Evolutionary conservation across 1,140 invertebrate species (phyloP).

Genomic region (Bombus terrestris): DNA sequence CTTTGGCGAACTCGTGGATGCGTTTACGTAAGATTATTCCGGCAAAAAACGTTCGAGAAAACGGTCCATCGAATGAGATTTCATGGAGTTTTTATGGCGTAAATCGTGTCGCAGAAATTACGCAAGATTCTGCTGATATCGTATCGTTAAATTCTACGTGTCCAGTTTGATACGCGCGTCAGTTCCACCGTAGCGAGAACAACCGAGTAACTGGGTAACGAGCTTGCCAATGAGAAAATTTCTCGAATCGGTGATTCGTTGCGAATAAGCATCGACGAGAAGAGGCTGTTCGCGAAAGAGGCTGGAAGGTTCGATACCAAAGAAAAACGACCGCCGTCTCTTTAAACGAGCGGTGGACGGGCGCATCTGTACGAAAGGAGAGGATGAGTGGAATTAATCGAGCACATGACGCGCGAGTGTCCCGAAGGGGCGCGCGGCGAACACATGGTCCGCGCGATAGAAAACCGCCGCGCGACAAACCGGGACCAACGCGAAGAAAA

Average conservation of each 20-base stretch:
- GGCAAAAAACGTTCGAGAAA: background rate
- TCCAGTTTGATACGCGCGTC: too few relatives aligned
- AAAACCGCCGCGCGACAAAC: slow-evolving; percentile 34
- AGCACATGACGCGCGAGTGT: slow-evolving; percentile 32
- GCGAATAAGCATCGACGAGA: background rate
- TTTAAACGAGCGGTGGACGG: slow-evolving; percentile 12
- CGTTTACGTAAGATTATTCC: slow-evolving; percentile 1
- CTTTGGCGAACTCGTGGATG: background rate
- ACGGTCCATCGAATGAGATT: background rate
- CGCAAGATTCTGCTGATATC: background rate
- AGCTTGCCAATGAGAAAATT: background rate
- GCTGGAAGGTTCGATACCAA: background rate
- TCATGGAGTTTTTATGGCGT: background rate
- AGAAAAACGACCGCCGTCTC: slow-evolving; percentile 16
- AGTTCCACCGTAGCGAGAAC: too few relatives aligned
- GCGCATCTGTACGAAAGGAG: slow-evolving; percentile 3
- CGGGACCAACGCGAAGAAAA: slow-evolving; percentile 48
- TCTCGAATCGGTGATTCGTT: background rate
- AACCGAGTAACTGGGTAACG: too few relatives aligned
- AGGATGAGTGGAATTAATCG: slow-evolving; percentile 26
- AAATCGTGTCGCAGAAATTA: background rate
- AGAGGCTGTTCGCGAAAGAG: background rate
- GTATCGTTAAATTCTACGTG: too few relatives aligned
- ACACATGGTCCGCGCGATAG: slow-evolving; percentile 28
- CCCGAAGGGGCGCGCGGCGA: background rate